Conservation (phyloP, 92 coral and sea anemone species). For the Parazoanthus swiftii region DNA sequence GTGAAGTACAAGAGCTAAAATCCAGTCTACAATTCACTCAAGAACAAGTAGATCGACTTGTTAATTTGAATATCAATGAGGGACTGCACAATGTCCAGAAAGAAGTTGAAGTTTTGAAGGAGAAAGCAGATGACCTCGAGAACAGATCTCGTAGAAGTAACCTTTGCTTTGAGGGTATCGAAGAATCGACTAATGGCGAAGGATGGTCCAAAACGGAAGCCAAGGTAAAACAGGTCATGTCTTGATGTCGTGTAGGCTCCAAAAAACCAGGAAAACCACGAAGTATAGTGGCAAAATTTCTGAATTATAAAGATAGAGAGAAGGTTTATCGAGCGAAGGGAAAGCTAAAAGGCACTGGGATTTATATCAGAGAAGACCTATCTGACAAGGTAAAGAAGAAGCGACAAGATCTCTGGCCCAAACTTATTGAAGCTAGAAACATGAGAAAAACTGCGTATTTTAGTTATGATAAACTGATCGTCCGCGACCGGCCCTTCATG, state of each 20-base stretch:
- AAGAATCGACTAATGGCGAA: slow-evolving; percentile 31
- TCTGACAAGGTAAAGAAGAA: background rate
- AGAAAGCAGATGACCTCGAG: slow-evolving; percentile 50
- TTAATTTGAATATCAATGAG: background rate
- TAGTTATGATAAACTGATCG: background rate
- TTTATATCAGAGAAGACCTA: background rate
- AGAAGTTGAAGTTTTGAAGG: background rate
- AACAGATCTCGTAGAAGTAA: slow-evolving; percentile 59
- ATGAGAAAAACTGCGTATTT: background rate
- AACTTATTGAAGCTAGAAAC: background rate
- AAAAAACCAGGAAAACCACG: background rate
- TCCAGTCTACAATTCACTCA: background rate
- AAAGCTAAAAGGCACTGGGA: no score
- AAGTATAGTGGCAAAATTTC: background rate
- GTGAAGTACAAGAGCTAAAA: background rate
- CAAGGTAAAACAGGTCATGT: slow-evolving; percentile 41
- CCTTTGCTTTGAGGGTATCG: slow-evolving; percentile 51
- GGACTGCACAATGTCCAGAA: background rate
- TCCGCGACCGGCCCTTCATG: background rate
- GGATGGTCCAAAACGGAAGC: slow-evolving; percentile 46
- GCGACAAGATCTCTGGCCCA: background rate
- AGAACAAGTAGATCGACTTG: background rate
- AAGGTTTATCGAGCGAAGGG: no score
- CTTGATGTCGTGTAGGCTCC: background rate
- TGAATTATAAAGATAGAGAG: no score